phyloP scores from a whole-genome alignment of 2,797 vertebrate genomes.

The Myotis findleyi region DNA sequence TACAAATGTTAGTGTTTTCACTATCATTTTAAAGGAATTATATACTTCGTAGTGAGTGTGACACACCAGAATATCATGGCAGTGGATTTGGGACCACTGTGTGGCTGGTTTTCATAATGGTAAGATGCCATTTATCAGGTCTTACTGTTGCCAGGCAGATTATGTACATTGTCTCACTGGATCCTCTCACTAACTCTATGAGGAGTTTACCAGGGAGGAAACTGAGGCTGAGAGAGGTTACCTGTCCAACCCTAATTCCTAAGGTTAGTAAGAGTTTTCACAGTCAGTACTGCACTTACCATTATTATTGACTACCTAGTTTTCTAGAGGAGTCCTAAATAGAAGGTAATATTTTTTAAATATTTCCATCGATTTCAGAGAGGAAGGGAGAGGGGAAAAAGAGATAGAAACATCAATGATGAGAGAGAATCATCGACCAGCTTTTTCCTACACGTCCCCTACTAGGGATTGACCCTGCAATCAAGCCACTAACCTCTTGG shows the following conservation, averaged over 20 bases:
- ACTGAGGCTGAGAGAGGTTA: not conserved
- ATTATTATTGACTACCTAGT: not conserved
- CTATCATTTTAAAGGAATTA: not conserved
- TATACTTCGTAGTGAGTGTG: not conserved
- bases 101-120: not conserved
- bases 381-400: no score
- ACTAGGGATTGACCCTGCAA: no score
- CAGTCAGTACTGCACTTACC: not conserved
- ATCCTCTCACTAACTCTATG: rapidly evolving
- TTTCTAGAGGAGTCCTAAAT: not conserved
- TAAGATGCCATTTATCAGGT: not conserved
- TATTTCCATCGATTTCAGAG: no score
- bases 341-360: not conserved
- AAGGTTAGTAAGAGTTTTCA: not conserved
- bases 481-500: no score
- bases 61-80: not conserved
- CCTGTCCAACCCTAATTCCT: not conserved
- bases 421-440: no score
- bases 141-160: not conserved
- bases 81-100: not conserved
- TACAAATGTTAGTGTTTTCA: not conserved
- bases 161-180: not conserved
- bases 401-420: no score
- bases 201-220: not conserved
- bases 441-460: no score